These are phyloP conservation scores for Capitulum mitella DNA, from an alignment of 2,888 invertebrate genomes.

Conservation along the genomic window DNA sequence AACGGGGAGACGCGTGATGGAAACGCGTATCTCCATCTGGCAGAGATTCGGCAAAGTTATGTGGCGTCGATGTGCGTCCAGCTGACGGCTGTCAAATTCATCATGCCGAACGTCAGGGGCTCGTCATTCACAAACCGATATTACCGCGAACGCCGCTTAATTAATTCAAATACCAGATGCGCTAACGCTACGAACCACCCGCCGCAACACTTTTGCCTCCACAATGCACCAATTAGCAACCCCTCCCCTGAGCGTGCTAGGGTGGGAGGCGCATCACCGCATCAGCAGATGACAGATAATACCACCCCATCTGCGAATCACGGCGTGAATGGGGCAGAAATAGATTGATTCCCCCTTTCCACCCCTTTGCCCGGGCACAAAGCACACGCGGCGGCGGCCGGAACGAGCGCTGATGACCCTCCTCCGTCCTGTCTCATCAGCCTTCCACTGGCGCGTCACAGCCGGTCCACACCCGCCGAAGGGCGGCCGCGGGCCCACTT, in stretches of 20 bases:
- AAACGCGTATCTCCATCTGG: background rate
- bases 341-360: background rate
- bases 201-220: constrained; percentile 4
- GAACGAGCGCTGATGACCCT: background rate
- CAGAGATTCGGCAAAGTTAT: background rate
- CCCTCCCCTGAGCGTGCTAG: background rate
- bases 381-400: background rate
- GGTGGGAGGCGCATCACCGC: background rate
- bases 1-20: too few relatives aligned
- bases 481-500: background rate
- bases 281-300: constrained; percentile 7
- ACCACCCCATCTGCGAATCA: background rate
- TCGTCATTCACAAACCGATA: background rate
- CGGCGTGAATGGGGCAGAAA: background rate
- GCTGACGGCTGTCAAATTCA: background rate
- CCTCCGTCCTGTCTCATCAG: background rate
- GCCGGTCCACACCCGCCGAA: background rate
- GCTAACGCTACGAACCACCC: background rate
- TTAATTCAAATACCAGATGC: background rate
- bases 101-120: background rate
- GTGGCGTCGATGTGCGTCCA: background rate
- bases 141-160: background rate
- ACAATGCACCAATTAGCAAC: background rate
- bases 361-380: background rate
- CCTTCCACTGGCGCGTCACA: background rate